phyloP scores from a whole-genome alignment of 64 coral and sea anemone genomes.

The Anthopleura sola region DNA sequence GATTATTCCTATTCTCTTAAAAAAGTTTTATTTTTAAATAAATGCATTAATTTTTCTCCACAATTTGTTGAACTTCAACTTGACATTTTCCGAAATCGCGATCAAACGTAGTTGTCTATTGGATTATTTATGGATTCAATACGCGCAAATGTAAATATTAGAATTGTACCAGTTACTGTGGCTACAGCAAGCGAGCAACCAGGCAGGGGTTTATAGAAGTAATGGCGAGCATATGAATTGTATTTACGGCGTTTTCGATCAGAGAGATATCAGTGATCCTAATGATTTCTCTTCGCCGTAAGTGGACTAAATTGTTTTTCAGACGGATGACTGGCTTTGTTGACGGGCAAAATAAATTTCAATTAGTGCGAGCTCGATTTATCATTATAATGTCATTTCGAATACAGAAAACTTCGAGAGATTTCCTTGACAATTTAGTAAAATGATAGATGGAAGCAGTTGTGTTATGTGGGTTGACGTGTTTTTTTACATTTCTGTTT shows the following conservation, averaged over 20 bases:
- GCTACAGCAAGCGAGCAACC: constrained; percentile 9
- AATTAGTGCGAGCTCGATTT: not conserved
- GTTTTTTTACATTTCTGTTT: not conserved
- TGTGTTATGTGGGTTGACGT: not conserved
- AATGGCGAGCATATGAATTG: not conserved
- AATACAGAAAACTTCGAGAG: constrained; percentile 8
- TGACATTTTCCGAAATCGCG: not conserved
- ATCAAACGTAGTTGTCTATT: not conserved
- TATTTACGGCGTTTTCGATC: not conserved
- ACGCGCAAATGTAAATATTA: not conserved
- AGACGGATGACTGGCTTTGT: constrained; percentile 5
- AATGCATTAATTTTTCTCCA: not conserved
- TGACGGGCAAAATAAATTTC: not conserved
- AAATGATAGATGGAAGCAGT: not conserved
- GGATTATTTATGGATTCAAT: not conserved
- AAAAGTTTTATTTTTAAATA: not conserved
- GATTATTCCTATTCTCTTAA: not conserved
- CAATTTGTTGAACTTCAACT: not conserved
- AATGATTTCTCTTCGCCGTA: not conserved
- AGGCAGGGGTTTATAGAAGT: not conserved
- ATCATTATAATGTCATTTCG: constrained; percentile 11
- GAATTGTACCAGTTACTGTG: constrained; percentile 9
- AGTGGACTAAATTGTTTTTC: not conserved
- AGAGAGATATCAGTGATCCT: not conserved
- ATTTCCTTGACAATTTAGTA: not conserved